These are phyloP conservation scores for Scytalopus superciliaris DNA, from an alignment of 2,113 vertebrate genomes.

Conservation along the genomic window DNA sequence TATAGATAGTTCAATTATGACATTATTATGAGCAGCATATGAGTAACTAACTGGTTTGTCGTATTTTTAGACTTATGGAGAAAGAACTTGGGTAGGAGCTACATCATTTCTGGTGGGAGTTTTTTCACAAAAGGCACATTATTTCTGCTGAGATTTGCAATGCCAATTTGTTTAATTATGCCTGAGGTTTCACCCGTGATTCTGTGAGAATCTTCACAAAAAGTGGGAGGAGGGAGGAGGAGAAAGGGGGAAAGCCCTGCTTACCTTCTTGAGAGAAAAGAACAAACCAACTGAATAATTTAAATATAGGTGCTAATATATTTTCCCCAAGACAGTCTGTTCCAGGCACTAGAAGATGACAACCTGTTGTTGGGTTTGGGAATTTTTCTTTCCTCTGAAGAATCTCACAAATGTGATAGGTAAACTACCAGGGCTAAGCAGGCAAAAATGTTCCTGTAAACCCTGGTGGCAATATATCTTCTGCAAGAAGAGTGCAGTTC, in stretches of 20 bases:
- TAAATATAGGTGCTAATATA: constrained; percentile 16
- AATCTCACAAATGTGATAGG: constrained; percentile 53
- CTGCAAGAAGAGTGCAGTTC: not conserved
- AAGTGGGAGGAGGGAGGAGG: not conserved
- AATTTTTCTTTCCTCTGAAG: not conserved
- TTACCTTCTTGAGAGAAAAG: constrained; percentile 23
- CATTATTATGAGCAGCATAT: constrained; percentile 74
- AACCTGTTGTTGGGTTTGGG: not conserved
- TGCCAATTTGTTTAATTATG: constrained; percentile 65
- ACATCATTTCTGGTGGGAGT: constrained; percentile 59
- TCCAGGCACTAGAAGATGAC: constrained; percentile 3
- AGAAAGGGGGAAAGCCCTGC: constrained; percentile 22
- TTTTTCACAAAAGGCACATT: constrained; percentile 59
- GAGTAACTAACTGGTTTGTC: constrained; percentile 72
- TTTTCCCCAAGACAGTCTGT: not conserved
- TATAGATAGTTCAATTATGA: constrained; percentile 78
- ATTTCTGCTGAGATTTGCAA: constrained; percentile 47
- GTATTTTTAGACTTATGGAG: constrained; percentile 76
- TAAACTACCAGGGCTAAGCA: constrained; percentile 42
- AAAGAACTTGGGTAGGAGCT: constrained; percentile 67
- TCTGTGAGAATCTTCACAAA: constrained; percentile 31
- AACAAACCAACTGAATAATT: constrained; percentile 30
- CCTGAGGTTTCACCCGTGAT: constrained; percentile 44
- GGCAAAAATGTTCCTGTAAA: constrained; percentile 24
- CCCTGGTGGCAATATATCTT: constrained; percentile 36